A percentile compares a stretch with the other conserved stretches of the same genome.
phyloP scores from a whole-genome alignment of 2,113 vertebrate species.

The Sylvietta virens region DNA sequence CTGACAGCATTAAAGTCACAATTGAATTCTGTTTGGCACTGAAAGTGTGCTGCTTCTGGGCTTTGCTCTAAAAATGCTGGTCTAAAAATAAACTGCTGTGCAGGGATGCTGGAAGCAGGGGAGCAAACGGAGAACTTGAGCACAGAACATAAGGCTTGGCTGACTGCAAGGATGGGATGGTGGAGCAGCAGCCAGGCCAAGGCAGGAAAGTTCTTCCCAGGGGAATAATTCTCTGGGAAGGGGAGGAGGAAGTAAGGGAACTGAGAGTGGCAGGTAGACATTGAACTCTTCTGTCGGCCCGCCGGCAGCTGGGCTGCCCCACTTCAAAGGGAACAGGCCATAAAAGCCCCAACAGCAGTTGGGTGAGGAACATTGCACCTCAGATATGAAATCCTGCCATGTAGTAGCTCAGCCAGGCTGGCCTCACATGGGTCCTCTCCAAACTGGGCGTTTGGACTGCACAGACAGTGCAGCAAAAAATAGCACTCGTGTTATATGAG shows the following conservation, averaged over 20 bases:
- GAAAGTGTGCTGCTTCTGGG: conserved; percentile 15
- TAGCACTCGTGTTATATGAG: fast-evolving
- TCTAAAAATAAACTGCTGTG: conserved; percentile 10
- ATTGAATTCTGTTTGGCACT: not conserved
- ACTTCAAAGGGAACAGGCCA: not conserved
- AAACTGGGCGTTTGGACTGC: not conserved
- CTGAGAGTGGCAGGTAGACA: not conserved
- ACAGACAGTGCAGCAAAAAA: fast-evolving
- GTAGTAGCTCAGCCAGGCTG: not conserved
- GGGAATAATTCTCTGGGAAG: not conserved
- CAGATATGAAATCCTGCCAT: not conserved
- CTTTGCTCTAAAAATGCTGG: conserved; percentile 9
- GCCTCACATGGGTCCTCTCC: not conserved
- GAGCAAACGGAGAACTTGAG: not conserved
- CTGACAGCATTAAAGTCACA: not conserved
- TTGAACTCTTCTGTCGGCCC: not conserved
- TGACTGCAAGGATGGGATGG: not conserved
- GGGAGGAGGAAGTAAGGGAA: not conserved
- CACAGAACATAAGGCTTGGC: not conserved
- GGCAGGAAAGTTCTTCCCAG: not conserved
- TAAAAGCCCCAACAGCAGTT: not conserved
- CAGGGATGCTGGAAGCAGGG: not conserved
- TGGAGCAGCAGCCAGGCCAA: not conserved
- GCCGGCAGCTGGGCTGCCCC: fast-evolving
- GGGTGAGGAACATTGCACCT: not conserved